Conservation (phyloP, 2,888 invertebrate species). For the Drosophila percnosoma region DNA sequence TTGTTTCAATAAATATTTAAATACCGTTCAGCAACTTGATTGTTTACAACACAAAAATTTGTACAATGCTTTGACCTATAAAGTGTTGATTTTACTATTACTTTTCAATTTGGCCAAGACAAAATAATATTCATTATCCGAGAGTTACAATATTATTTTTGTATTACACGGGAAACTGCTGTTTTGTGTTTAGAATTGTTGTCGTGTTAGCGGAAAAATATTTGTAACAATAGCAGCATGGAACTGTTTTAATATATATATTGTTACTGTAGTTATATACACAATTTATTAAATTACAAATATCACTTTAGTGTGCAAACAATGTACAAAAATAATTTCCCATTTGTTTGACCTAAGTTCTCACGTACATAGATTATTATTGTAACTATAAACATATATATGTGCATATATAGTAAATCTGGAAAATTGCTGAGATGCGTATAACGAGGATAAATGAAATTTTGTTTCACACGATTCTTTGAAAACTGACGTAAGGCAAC, state of each 20-base stretch:
- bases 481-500: neutral
- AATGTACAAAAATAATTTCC: conserved; percentile 15
- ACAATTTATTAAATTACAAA: conserved; percentile 17
- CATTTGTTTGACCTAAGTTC: conserved; percentile 18
- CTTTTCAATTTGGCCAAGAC: neutral
- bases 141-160: neutral
- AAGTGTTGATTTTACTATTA: neutral
- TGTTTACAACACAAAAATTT: neutral
- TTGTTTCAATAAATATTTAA: conserved; percentile 2
- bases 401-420: neutral
- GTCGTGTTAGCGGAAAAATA: neutral
- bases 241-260: conserved; percentile 1
- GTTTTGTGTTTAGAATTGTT: conserved; percentile 12
- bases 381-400: neutral
- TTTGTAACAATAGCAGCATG: neutral
- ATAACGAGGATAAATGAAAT: neutral
- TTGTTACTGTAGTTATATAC: conserved; percentile 8
- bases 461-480: conserved; percentile 25
- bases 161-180: neutral
- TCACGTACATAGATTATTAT: conserved; percentile 24
- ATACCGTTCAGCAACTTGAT: neutral
- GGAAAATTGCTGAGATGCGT: conserved; percentile 23
- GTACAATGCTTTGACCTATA: neutral
- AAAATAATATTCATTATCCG: neutral
- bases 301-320: conserved; percentile 11